A percentile compares a stretch with the other conserved stretches of the same genome.
Conservation (phyloP, 2,113 vertebrate species). For the Chiloscyllium plagiosum region DNA sequence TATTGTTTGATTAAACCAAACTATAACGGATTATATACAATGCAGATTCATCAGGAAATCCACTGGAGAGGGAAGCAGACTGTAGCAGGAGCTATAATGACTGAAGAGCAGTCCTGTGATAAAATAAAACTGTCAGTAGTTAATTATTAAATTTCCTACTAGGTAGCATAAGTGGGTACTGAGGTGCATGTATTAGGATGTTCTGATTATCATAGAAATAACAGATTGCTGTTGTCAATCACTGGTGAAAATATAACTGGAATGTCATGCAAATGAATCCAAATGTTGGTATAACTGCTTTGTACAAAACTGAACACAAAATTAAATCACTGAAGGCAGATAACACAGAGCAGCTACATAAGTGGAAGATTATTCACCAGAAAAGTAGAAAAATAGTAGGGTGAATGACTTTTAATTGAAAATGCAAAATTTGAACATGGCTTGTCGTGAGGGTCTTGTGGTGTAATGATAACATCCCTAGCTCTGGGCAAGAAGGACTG, state of each 20-base stretch:
- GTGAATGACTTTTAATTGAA: neutral
- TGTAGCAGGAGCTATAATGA: neutral
- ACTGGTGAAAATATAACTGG: neutral
- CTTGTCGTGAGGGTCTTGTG: neutral
- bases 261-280: neutral
- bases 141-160: neutral
- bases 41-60: neutral
- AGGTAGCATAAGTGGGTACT: neutral
- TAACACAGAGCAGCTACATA: neutral
- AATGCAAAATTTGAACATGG: neutral
- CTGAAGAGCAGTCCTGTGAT: neutral
- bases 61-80: neutral
- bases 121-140: neutral
- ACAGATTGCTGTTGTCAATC: neutral
- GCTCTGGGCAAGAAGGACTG: too few relatives aligned
- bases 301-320: neutral
- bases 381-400: neutral
- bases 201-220: neutral
- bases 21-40: neutral
- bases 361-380: neutral
- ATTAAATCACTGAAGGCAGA: neutral
- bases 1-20: neutral
- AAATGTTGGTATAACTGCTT: neutral
- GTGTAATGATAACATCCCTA: too few relatives aligned
- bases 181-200: neutral